Percentiles rank a stretch among this genome's conserved stretches.
Conservation (phyloP, 2,888 invertebrate species). For the Andricus curvator region DNA sequence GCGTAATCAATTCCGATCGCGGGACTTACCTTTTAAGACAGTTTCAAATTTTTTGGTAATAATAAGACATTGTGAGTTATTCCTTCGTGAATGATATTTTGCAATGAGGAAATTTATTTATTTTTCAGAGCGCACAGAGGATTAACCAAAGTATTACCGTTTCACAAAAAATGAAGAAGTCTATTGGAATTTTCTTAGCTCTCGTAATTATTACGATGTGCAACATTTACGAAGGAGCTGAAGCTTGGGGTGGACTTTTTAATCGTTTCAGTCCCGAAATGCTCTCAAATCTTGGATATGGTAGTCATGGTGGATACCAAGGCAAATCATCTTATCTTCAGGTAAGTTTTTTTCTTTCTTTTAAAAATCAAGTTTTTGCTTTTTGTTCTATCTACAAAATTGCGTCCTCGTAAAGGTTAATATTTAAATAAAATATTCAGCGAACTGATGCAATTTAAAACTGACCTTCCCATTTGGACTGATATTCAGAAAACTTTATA, state of each 20-base stretch:
- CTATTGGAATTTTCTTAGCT: conserved; percentile 58
- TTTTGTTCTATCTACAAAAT: background rate
- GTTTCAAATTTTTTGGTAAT: background rate
- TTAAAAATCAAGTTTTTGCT: too few species aligned
- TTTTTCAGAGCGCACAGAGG: conserved; percentile 29
- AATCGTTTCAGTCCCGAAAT: conserved; percentile 93
- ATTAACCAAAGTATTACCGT: background rate
- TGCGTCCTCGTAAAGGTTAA: background rate
- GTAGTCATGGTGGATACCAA: conserved; percentile 82
- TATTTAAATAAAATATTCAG: too few species aligned
- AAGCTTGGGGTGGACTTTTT: conserved; percentile 90
- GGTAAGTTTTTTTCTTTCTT: conserved; percentile 73
- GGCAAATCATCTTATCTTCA: conserved; percentile 78
- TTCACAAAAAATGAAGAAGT: conserved; percentile 56
- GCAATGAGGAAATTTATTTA: background rate
- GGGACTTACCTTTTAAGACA: too few species aligned
- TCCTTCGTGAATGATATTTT: background rate
- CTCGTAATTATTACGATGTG: conserved; percentile 62
- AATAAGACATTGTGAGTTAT: background rate
- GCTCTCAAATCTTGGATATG: conserved; percentile 89
- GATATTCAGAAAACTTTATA: background rate
- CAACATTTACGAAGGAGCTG: conserved; percentile 68
- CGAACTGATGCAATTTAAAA: background rate
- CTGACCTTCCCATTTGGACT: too few species aligned
- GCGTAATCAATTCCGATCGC: too few species aligned